Evolutionary conservation across 2,113 vertebrate genomes (phyloP).

Genomic region (Pituophis catenifer): DNA sequence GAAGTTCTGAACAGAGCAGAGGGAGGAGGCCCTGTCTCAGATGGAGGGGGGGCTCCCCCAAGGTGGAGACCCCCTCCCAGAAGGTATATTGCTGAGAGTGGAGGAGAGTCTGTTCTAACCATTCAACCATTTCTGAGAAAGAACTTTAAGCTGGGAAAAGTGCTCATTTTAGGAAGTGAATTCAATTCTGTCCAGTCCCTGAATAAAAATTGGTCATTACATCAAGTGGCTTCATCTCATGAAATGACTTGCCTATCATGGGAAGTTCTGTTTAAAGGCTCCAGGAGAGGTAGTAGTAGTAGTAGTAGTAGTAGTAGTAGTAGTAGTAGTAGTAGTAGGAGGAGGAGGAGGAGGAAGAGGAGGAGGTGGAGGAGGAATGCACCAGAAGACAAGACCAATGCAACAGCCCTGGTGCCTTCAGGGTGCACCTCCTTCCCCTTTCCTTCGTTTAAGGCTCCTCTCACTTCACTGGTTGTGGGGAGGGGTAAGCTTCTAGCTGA

Average conservation of each 20-base stretch:
- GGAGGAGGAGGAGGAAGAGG: not conserved
- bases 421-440: not conserved
- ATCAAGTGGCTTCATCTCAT: not conserved
- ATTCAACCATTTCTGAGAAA: not conserved
- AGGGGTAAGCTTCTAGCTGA: not conserved
- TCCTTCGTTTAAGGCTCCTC: not conserved
- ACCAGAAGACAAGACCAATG: not conserved
- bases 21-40: not conserved
- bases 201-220: not conserved
- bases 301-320: conserved; percentile 4
- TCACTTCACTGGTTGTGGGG: not conserved
- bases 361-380: not conserved
- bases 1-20: not conserved
- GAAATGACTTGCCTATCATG: not conserved
- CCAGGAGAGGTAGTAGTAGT: not conserved
- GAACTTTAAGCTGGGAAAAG: not conserved
- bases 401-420: not conserved
- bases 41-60: too few species aligned
- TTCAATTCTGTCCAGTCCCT: not conserved
- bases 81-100: not conserved
- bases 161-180: not conserved
- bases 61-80: not conserved
- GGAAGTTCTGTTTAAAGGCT: not conserved
- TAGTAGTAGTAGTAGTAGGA: accelerated
- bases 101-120: not conserved